A percentile compares a stretch with the other conserved stretches of the same genome.
These are phyloP conservation scores for Scaptomyza reducta DNA, from an alignment of 2,888 invertebrate genomes.

Conservation along the genomic window DNA sequence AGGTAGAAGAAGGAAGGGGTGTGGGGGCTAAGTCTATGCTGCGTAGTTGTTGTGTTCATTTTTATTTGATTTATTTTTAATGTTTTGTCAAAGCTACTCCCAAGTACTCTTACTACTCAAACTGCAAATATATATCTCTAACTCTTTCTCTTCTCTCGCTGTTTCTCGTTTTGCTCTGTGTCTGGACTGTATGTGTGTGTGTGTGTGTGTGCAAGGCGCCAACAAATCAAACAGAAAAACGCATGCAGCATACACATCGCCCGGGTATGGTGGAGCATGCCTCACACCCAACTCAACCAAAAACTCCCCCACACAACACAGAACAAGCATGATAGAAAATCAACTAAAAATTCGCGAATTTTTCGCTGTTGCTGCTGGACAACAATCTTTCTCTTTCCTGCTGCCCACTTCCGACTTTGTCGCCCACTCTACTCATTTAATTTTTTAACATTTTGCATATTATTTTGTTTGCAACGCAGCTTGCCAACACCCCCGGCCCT, in stretches of 20 bases:
- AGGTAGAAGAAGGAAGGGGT: neutral
- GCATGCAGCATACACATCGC: constrained; percentile 48
- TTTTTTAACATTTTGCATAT: constrained; percentile 81
- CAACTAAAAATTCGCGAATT: constrained; percentile 79
- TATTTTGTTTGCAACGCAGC: constrained; percentile 77
- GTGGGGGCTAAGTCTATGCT: too few species aligned
- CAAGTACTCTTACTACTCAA: constrained; percentile 3
- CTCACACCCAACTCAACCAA: neutral
- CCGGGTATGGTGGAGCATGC: neutral
- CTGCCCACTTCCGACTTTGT: constrained; percentile 9
- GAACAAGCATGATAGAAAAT: constrained; percentile 58
- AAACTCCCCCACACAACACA: too few species aligned
- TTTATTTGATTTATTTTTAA: constrained; percentile 77
- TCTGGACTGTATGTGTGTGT: constrained; percentile 32
- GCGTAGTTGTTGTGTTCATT: constrained; percentile 61
- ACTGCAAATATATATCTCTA: neutral
- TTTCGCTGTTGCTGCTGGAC: constrained; percentile 56
- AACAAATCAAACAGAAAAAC: constrained; percentile 78
- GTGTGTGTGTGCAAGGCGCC: constrained; percentile 68
- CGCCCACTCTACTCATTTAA: constrained; percentile 57
- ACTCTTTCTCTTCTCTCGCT: constrained; percentile 4
- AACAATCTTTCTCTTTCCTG: constrained; percentile 10
- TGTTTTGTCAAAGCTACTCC: constrained; percentile 56
- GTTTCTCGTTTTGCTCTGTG: constrained; percentile 13
- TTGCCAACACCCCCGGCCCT: constrained; percentile 15